Evolutionary conservation across 1,140 invertebrate genomes (phyloP), one percentile per base, ranked within the genome.

Genomic region (Bombus ignitus): DNA sequence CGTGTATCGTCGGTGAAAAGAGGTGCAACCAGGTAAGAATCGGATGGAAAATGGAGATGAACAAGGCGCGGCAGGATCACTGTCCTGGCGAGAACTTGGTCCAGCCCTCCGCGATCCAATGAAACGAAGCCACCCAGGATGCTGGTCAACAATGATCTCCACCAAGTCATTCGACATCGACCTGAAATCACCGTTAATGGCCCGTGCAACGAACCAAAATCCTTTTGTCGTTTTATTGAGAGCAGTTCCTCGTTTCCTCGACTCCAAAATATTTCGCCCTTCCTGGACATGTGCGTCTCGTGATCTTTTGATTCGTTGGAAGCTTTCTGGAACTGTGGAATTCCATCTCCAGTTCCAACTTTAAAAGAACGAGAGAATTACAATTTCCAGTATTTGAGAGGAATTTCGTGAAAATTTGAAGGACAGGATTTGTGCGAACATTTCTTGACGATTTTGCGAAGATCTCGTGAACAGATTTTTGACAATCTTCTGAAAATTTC

Each of bases 101-200:
- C 65, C 47, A 53, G 82, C 44, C 68, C 88, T 88, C 65, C 44
- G 66, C 65, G 53, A 59, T 42, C 53, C 37, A 32, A 47, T 44
- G 73, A 59, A 87, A 88, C 77, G 37, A 68, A 81, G 39, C 88
- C 88, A 89, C 88, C 88, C 88, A 89, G 59, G 87, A 81, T 86
- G 83, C 53, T 78, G 65, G 68, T 66, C 77, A 86, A 89, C 83
- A 81, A 89, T 89, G 81, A 89, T 89, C 87, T 74, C 39, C 62
- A 72, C 73, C 35, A 66, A 86, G 87, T 88, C 66, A 89, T 85
- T 37, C 57, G n/a, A 57, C 68, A 82, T 77, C 44, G 57, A 57
- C 71, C 53, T 65, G 74, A 77, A 85, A 89, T 76, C 53, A 72
- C 28, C 37, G 47, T 85, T 85, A 88, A 88, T 85, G 82, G 87